A percentile compares a stretch with the other conserved stretches of the same genome.
phyloP scores from a whole-genome alignment of 1,140 invertebrate species.

The Drosophila melanica region DNA sequence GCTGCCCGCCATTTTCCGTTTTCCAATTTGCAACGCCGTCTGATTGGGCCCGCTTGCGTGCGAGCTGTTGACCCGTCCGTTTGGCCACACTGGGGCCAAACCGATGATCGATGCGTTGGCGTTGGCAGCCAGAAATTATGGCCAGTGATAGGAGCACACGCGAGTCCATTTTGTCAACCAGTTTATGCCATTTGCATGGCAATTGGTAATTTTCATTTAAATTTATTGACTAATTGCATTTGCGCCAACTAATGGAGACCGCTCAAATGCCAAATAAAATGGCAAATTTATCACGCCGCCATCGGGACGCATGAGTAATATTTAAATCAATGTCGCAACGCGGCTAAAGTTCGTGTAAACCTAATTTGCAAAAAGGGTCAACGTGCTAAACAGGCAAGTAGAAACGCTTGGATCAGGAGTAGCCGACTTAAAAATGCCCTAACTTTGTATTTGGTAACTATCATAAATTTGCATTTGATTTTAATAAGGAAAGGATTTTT shows the following conservation, averaged over 20 bases:
- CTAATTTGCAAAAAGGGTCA: slow-evolving; percentile 61
- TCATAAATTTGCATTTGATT: too few species aligned
- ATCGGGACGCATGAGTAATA: slow-evolving; percentile 48
- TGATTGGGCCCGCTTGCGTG: slow-evolving; percentile 22
- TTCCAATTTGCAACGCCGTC: slow-evolving; percentile 58
- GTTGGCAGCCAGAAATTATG: slow-evolving; percentile 66
- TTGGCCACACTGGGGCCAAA: background rate
- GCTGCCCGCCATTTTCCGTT: slow-evolving; percentile 28
- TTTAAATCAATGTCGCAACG: slow-evolving; percentile 57
- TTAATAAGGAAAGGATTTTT: too few species aligned
- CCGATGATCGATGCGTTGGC: slow-evolving; percentile 67
- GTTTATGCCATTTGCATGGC: slow-evolving; percentile 55
- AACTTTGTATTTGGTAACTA: too few species aligned
- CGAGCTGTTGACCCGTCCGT: slow-evolving; percentile 21
- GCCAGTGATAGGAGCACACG: slow-evolving; percentile 56
- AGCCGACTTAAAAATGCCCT: too few species aligned
- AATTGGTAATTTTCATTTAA: slow-evolving; percentile 73
- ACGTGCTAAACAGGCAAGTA: background rate
- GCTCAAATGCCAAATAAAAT: slow-evolving; percentile 74
- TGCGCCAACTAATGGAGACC: slow-evolving; percentile 66
- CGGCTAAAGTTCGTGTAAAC: slow-evolving; percentile 2
- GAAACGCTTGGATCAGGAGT: too few species aligned
- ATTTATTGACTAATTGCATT: slow-evolving; percentile 81
- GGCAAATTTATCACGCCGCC: slow-evolving; percentile 64
- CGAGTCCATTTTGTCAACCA: slow-evolving; percentile 48